Base-by-base conservation (phyloP, 2,797 vertebrate genomes). In the Triplophysa yarkandensis region DNA sequence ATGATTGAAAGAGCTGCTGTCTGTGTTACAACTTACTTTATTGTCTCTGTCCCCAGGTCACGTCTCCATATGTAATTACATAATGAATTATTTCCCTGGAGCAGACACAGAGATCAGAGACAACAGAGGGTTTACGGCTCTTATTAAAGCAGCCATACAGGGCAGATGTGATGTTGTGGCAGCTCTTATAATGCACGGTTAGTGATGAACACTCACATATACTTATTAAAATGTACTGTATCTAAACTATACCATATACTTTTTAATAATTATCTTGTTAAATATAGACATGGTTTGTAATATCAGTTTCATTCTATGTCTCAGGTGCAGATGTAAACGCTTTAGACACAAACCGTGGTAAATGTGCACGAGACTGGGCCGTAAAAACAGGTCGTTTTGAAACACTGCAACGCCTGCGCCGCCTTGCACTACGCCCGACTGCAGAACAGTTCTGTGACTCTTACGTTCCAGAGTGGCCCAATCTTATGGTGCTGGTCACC, bases 141-240 rank as follows among this genome's bases (percentile, higher is more conserved):
- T 97, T 85, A 96, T 96, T 90, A 96, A 96, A 89, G 94, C 95
- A 0, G 93, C 95, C 0, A 90, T 95, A 81, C 93, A 89, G 28
- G 91, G 94, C 1, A 85, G 21, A 41, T 68, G 75, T 0, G 92
- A 96, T 0, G 94, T 93, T 0, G 89, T 95, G 74, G 80, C 92
- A 0, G 87, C 93, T 0, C 94, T 97, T 36, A 83, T 96, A 43
- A 91, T 97, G 77, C 77, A 78, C 1, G 77, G 77, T 78, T 30
- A 78, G 77, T 32, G 6, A 36, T 30, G 39, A 27, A 39, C 14
- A 17, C 4, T 39, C 14, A 28, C 13, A 48, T 6, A 55, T 10
- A 60, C 44, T 39, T 21, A 8, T 62, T 36, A 10, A 36, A 36
- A 36, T 36, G 9, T 36, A 36, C 9, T 36, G 34, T 9, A 36